These are phyloP conservation scores for Blennius ocellaris DNA, from an alignment of 2,113 vertebrate species.

Conservation along the genomic window DNA sequence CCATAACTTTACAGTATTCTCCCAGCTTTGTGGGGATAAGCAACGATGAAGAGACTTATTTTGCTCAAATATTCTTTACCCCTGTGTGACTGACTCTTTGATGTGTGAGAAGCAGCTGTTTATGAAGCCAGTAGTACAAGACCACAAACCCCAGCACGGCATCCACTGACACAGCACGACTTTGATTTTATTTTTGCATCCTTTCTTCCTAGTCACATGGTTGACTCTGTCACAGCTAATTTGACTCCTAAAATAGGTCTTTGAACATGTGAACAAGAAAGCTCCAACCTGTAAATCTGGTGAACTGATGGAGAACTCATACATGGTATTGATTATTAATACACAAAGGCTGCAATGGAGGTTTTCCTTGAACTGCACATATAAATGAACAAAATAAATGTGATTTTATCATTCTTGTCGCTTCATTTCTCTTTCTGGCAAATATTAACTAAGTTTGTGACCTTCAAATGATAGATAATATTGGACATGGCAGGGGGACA, in stretches of 20 bases:
- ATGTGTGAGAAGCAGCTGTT: slow-evolving; percentile 70
- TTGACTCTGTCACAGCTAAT: slow-evolving; percentile 56
- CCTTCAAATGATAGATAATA: slow-evolving; percentile 32
- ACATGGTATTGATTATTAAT: slow-evolving; percentile 19
- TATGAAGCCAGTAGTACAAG: slow-evolving; percentile 60
- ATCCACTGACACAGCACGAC: slow-evolving; percentile 52
- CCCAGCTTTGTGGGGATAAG: slow-evolving; percentile 7
- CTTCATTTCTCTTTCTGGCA: too few species aligned
- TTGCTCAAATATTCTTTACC: slow-evolving; percentile 38
- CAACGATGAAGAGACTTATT: slow-evolving; percentile 32
- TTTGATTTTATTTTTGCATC: slow-evolving; percentile 63
- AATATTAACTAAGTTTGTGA: slow-evolving; percentile 1
- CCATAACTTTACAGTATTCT: slow-evolving; percentile 34
- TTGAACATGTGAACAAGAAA: slow-evolving; percentile 54
- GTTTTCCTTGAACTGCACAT: background rate
- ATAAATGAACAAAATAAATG: too few species aligned
- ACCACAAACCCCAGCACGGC: slow-evolving; percentile 52
- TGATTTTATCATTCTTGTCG: too few species aligned
- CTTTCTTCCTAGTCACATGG: slow-evolving; percentile 54
- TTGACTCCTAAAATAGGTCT: slow-evolving; percentile 44
- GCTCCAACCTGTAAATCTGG: slow-evolving; percentile 28
- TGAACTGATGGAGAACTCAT: slow-evolving; percentile 33
- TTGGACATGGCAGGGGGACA: slow-evolving; percentile 21
- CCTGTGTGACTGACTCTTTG: slow-evolving; percentile 51
- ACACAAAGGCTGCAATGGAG: slow-evolving; percentile 5